Base-by-base conservation (phyloP, 1,140 invertebrate genomes). In the Pygmarrhopalites habei region DNA sequence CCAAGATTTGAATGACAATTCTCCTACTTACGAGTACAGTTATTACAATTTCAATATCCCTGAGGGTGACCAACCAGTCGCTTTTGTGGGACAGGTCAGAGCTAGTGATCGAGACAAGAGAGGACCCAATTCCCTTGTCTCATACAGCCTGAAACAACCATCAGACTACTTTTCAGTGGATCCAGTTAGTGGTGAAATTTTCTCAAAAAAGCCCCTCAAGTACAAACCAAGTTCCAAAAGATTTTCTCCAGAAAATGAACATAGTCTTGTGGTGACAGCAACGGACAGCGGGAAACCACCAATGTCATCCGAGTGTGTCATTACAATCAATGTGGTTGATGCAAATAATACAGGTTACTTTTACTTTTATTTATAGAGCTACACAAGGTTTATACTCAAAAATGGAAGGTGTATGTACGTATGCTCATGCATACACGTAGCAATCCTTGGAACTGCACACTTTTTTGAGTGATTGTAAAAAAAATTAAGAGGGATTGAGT, bases 241-340 rank as follows among this genome's bases (percentile, higher is more conserved):
- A 25, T 83, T 84, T 60, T 92, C 89, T 0, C 89, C 90, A 1
- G 90, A 94, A 74, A 96, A 96, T 76, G 82, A 86, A 58, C 92
- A 94, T 71, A 82, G 85, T 1, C 76, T 97, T 12, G 87, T 86
- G 0, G 83, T 97, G 0, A 75, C 51, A 14, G 93, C 92, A 0
- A 91, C 86, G 0, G 92, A 95, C 73, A 91, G 92, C 73, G 94
- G 94, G 0, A 93, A 92, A 73, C 93, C 93, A 19, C 90, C 91
- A 0, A 82, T 93, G 80, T 89, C 88, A 14, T 88, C 88, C 1
- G 86, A 89, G 78, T 85, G 86, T 71, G 76, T 87, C 12, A 86
- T 95, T 0, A 85, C 84, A 25, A 84, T 95, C n/a, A 92, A 88
- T 72, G 85, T 95, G 0, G 87, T 95, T 0, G 88, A 93, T 75